A percentile compares a stretch with the other conserved stretches of the same genome.
These are phyloP conservation scores for Drosophila ironensis DNA, from an alignment of 1,140 invertebrate genomes.

Conservation along the genomic window DNA sequence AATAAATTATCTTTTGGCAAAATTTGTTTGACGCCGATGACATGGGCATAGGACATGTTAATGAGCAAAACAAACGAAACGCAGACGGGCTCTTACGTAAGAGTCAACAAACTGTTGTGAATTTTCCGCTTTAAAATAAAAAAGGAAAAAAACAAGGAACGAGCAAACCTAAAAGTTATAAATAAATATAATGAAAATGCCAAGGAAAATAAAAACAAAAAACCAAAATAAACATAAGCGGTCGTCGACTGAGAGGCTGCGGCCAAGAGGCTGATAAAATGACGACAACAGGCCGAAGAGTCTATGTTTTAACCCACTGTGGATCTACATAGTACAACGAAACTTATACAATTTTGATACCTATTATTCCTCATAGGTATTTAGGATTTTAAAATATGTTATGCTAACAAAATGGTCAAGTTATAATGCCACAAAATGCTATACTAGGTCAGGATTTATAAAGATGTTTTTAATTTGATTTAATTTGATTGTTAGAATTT, in stretches of 20 bases:
- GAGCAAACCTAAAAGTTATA: constrained; percentile 40
- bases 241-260: constrained; percentile 45
- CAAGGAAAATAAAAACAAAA: constrained; percentile 31
- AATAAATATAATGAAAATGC: constrained; percentile 66
- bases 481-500: too few species aligned
- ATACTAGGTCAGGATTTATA: too few species aligned
- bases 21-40: constrained; percentile 39
- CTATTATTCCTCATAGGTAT: too few species aligned
- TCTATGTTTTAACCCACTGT: constrained; percentile 19
- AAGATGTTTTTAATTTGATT: too few species aligned
- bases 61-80: constrained; percentile 38
- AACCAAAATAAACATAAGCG: constrained; percentile 70
- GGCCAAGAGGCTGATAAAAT: constrained; percentile 12
- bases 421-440: too few species aligned
- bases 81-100: constrained; percentile 49
- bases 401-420: too few species aligned
- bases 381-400: too few species aligned
- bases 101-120: constrained; percentile 70
- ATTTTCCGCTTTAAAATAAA: constrained; percentile 23
- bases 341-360: too few species aligned
- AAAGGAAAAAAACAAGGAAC: constrained; percentile 9
- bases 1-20: constrained; percentile 56
- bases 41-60: neutral
- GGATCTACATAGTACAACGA: too few species aligned
- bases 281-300: constrained; percentile 38